Evolutionary conservation across 2,888 invertebrate species (phyloP), one percentile per base, ranked within the genome.

Genomic region (Rhopalosiphum nymphaeae): DNA sequence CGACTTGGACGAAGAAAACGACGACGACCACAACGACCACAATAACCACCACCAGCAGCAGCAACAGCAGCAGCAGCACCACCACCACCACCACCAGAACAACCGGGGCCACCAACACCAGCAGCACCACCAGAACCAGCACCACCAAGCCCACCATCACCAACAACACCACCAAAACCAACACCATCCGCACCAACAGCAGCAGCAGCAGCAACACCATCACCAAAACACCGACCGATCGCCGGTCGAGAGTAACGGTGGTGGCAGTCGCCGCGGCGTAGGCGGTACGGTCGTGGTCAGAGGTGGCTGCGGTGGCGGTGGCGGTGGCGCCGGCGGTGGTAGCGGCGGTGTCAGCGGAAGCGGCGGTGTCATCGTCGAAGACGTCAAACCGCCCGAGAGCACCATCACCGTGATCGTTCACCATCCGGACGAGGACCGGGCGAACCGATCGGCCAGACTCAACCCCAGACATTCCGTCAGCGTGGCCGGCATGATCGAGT

Each of bases 401-500:
- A 85, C 94, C 84, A 94, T 96, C 95, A 96, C 96, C 95, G 96
- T 96, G 95, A 96, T 96, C 95, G 96, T 96, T 95, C 96, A 96
- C 95, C 96, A 96, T 95, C 96, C 96, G 95, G 96, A 96, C 96
- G 96, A 96, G 95, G 93, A 90, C 95, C 89, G 93, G 57, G 46
- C 89, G 7, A 7, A 0, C 49, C 88, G 92, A 78, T 56, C 53
- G 56, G 46, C 90, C 53, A 91, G 90, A 42, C 49, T 86, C 9
- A 90, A 93, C 86, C 1, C 57, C 26, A 36, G 91, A 5, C 94
- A 90, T 29, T 29, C 94, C 26, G 91, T 94, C 44, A 97, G 97
- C 96, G 97, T 97, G 95, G 97, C 97, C 95, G 97, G 97, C 95
- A 97, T 97, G 97, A 97, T 98, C 96, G 97, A 98, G 96, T 97